Conservation (phyloP, 2,797 vertebrate species). For the Tapirus indicus region DNA sequence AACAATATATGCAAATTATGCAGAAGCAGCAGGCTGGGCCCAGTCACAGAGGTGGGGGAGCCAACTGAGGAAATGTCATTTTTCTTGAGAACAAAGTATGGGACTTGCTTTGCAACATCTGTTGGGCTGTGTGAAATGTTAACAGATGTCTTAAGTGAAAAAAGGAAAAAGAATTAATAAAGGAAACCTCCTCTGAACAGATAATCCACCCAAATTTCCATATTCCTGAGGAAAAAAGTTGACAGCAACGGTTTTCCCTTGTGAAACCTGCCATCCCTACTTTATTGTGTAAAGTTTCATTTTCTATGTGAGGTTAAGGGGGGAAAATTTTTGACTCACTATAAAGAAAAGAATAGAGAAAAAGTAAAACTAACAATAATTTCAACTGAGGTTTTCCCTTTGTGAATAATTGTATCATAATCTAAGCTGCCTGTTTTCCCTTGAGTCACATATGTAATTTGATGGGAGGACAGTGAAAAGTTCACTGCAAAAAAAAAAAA, state of each 20-base stretch:
- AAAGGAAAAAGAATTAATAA: slow-evolving; percentile 80
- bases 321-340: slow-evolving; percentile 73
- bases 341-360: slow-evolving; percentile 61
- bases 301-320: slow-evolving; percentile 79
- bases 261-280: slow-evolving; percentile 76
- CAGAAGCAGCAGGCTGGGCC: slow-evolving; percentile 76
- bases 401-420: slow-evolving; percentile 71
- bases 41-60: slow-evolving; percentile 77
- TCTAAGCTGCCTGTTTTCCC: slow-evolving; percentile 57
- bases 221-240: slow-evolving; percentile 78
- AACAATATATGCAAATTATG: slow-evolving; percentile 82
- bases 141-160: slow-evolving; percentile 88
- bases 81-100: slow-evolving; percentile 85
- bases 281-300: slow-evolving; percentile 79
- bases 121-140: slow-evolving; percentile 86
- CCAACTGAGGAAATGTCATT: slow-evolving; percentile 82
- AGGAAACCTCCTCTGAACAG: slow-evolving; percentile 86
- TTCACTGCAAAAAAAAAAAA: background rate
- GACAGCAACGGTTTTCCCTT: slow-evolving; percentile 74
- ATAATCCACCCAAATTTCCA: slow-evolving; percentile 86
- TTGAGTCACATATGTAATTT: slow-evolving; percentile 65
- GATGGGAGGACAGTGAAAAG: slow-evolving; percentile 44
- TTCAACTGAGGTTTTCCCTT: slow-evolving; percentile 54
- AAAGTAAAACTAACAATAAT: slow-evolving; percentile 58
- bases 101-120: slow-evolving; percentile 86